Conservation (phyloP, 2,797 vertebrate genomes). For the Pelochelys cantorii region DNA sequence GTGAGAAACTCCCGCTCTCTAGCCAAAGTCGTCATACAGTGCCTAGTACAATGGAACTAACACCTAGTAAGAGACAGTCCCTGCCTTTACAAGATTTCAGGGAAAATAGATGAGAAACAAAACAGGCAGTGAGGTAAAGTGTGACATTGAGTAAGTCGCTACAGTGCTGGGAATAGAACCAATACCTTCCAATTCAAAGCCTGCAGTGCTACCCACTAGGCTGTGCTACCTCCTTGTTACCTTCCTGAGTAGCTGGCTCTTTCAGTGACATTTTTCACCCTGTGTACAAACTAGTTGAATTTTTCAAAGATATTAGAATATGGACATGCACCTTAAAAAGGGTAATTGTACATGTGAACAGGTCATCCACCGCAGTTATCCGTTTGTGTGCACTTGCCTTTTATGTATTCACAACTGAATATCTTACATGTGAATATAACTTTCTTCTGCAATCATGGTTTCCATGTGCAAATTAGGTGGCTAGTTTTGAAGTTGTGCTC, state of each 20-base stretch:
- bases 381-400: not conserved
- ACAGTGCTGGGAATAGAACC: not conserved
- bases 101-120: not conserved
- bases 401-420: not conserved
- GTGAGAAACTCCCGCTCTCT: not conserved
- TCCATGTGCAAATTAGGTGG: not conserved
- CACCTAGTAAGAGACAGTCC: not conserved
- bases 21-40: not conserved
- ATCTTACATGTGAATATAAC: not conserved
- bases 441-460: not conserved
- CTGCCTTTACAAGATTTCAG: not conserved
- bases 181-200: not conserved
- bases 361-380: not conserved
- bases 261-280: not conserved
- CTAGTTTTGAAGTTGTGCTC: not conserved
- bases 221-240: not conserved
- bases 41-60: not conserved
- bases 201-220: not conserved
- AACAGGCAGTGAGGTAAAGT: not conserved
- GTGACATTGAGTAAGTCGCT: not conserved
- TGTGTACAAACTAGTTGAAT: not conserved
- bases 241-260: too few species aligned
- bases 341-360: not conserved
- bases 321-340: not conserved
- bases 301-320: not conserved